Conservation (phyloP, 2,113 vertebrate genomes). For the Prunella himalayana region DNA sequence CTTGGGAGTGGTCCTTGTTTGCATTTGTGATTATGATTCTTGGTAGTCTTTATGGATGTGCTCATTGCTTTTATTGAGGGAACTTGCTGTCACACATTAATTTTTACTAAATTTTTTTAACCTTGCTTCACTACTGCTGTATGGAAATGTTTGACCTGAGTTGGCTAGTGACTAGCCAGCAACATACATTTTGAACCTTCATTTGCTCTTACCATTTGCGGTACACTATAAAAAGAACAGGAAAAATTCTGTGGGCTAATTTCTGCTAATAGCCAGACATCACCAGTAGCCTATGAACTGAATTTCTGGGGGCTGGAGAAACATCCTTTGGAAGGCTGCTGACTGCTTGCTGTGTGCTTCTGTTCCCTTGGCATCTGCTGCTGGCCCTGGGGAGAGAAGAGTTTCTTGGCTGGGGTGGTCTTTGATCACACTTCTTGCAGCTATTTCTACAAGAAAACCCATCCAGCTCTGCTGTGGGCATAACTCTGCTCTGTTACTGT, state of each 20-base stretch:
- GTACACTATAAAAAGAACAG: not conserved
- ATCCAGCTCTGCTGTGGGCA: not conserved
- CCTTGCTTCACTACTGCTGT: not conserved
- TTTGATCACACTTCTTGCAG: not conserved
- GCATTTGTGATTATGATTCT: not conserved
- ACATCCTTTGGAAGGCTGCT: not conserved
- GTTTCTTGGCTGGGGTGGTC: not conserved
- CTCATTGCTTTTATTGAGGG: not conserved
- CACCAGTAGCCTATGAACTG: not conserved
- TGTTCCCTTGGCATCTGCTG: not conserved
- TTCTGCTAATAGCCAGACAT: not conserved
- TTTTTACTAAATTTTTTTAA: not conserved
- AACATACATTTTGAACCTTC: not conserved
- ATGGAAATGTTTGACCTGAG: not conserved
- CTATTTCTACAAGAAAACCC: not conserved
- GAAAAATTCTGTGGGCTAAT: not conserved
- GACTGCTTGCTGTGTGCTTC: not conserved
- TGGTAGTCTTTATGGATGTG: not conserved
- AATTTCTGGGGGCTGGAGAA: not conserved
- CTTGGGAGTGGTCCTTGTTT: not conserved
- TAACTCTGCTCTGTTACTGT: not conserved
- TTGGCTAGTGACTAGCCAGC: not conserved
- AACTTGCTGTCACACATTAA: not conserved
- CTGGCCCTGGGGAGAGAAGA: not conserved
- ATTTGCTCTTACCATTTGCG: not conserved